Base-by-base conservation (phyloP, 2,797 vertebrate genomes). In the Poecile montanus region DNA sequence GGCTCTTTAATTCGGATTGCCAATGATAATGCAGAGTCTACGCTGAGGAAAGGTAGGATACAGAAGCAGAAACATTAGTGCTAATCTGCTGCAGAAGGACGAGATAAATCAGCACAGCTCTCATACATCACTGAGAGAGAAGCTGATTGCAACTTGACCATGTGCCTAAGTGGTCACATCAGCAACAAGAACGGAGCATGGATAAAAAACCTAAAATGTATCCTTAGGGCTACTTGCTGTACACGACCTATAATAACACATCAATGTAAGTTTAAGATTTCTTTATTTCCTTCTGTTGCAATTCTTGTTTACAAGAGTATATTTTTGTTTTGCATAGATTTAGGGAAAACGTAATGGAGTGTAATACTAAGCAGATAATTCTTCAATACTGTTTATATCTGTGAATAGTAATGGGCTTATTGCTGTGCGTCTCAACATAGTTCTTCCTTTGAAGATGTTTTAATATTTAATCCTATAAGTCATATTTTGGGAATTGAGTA, bases 121-220 rank as follows among this genome's bases (percentile, higher is more conserved):
- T 97, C 96, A 84, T 97, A 97, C 97, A 98, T 97, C 97, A 97
- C 93, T 95, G 88, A 97, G 96, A 89, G 97, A 96, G 97, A 97
- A 96, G 96, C 97, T 97, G 97, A 97, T 97, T 97, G 97, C 97
- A 97, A 97, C 97, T 97, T 97, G 97, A 98, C 97, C 98, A 98
- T 98, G 98, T 98, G 98, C 97, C 97, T 97, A 97, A 97, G 97
- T 97, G 96, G 97, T 97, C 96, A 97, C 97, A 97, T 97, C 96
- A 96, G 97, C 95, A 97, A 96, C 97, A 97, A 96, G 95, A 97
- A 85, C 82, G 14, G 97, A 98, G 95, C 95, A 95, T 97, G 97
- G 97, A 98, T 97, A 95, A 94, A 97, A 97, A 96, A 89, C 11
- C 95, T 95, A 97, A 97, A 97, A 96, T 96, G 88, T 95, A 93